Conservation (phyloP, 2,797 vertebrate species). For the Sitta carolinensis region DNA sequence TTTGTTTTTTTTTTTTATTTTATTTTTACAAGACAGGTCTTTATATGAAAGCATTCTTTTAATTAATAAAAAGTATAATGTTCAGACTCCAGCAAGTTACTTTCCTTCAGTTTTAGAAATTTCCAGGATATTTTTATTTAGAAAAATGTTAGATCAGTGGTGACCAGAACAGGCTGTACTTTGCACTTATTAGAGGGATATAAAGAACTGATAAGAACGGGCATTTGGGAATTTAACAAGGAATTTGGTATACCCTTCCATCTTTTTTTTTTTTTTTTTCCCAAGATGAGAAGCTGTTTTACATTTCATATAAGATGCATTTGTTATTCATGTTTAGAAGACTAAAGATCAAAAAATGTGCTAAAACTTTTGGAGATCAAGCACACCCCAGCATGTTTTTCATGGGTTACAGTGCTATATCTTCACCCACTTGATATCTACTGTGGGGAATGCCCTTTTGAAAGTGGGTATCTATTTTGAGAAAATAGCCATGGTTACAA, state of each 20-base stretch:
- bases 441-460: constrained; percentile 34
- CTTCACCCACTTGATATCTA: constrained; percentile 33
- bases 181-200: not conserved
- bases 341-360: constrained; percentile 38
- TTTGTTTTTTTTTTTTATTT: no score
- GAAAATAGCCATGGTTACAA: constrained; percentile 50
- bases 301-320: not conserved
- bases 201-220: not conserved
- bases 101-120: not conserved
- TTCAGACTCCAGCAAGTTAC: not conserved
- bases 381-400: constrained; percentile 9
- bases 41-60: not conserved
- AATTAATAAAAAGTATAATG: not conserved
- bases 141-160: not conserved
- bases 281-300: not conserved
- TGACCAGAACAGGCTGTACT: not conserved
- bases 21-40: not conserved
- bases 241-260: not conserved
- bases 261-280: not conserved
- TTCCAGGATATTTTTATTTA: not conserved
- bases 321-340: constrained; percentile 6
- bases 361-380: constrained; percentile 8
- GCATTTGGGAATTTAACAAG: not conserved
- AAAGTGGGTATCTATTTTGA: constrained; percentile 44
- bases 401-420: not conserved